Conservation (phyloP, 2,888 invertebrate species). For the Patella ulyssiponensis region DNA sequence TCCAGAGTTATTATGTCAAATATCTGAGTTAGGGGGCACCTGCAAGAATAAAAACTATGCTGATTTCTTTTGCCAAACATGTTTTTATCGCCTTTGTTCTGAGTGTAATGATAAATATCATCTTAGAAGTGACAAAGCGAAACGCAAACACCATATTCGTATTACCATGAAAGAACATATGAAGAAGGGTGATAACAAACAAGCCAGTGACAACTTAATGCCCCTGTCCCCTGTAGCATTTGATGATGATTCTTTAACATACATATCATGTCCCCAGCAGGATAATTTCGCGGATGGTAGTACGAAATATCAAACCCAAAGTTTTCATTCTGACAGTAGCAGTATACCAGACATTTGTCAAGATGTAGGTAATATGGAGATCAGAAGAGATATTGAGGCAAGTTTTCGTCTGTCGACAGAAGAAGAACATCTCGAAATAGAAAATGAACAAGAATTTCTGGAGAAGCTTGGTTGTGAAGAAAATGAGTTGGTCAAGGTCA, state of each 20-base stretch:
- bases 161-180: constrained; percentile 39
- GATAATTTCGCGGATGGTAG: constrained; percentile 20
- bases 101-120: constrained; percentile 67
- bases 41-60: constrained; percentile 69
- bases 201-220: constrained; percentile 45
- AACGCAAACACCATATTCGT: constrained; percentile 40
- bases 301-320: constrained; percentile 24
- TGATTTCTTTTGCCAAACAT: constrained; percentile 69
- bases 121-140: constrained; percentile 42
- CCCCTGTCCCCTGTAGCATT: constrained; percentile 55
- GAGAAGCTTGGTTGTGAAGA: constrained; percentile 66
- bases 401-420: constrained; percentile 70
- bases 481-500: constrained; percentile 78
- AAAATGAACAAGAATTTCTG: constrained; percentile 66
- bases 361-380: constrained; percentile 43
- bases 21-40: constrained; percentile 20
- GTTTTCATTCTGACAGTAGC: constrained; percentile 48
- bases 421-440: constrained; percentile 66
- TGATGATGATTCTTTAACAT: constrained; percentile 61
- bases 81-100: constrained; percentile 65
- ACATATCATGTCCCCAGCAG: constrained; percentile 60
- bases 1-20: background rate
- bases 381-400: constrained; percentile 43
- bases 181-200: constrained; percentile 45
- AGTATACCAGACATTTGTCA: constrained; percentile 57